Evolutionary conservation across 2,113 vertebrate species (phyloP), one percentile per base, ranked within the genome.

Genomic region (Serinus canaria): DNA sequence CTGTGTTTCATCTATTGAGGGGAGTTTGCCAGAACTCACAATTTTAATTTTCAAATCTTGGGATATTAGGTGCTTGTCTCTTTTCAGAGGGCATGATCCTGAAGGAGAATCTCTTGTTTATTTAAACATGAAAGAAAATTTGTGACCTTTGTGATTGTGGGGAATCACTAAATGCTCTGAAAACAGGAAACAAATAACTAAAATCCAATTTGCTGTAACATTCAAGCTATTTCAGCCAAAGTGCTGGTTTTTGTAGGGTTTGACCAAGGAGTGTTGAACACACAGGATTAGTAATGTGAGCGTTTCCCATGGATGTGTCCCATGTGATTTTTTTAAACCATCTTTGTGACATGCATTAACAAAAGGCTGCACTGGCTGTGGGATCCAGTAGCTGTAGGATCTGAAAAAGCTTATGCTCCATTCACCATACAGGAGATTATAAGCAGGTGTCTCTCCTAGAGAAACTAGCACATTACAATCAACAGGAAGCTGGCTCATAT

Each of bases 391-490:
- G 68, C 85, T 78, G 30, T 6, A 90, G 60, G 60, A 88, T 79
- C 88, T 89, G 50, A 70, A 82, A 49, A 0, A 79, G 46, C 50
- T 81, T 76, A 56, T 60, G 22, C 8, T 84, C 56, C 80, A 46
- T 25, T 82, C 73, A 68, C 76, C n/a, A 53, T 11, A 46, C 18
- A 83, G 59, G 75, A 94, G 76, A 86, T 75, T 56, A 68, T 35
- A 90, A 95, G 95, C 95, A 97, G 94, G 92, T 97, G 94, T 68
- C 83, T 95, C 58, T 92, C 68, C 63, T 50, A 88, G 55, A 80
- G 46, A 87, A 94, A 69, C 60, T 81, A 60, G 68, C 68, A 41
- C 24, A 44, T 58, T 70, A n/a, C 44, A 47, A 60, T 17, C 82
- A 91, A 68, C 44, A 91, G 83, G 81, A 94, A 64, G 73, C 74